Evolutionary conservation across 2,888 invertebrate species (phyloP).

Genomic region (Encarsia formosa): DNA sequence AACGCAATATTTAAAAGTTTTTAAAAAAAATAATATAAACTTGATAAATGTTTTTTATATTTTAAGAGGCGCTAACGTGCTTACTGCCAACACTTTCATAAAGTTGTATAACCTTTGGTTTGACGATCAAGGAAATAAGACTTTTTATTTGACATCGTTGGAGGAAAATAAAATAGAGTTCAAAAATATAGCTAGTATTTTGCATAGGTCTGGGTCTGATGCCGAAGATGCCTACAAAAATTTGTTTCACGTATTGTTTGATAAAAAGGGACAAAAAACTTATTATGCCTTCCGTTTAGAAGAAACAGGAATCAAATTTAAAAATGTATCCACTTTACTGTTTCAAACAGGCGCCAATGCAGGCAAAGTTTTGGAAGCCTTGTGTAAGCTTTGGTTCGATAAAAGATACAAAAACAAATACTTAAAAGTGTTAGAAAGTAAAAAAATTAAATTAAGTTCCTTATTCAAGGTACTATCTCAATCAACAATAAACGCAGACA

Average conservation of each 20-base stretch:
- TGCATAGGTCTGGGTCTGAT: not conserved
- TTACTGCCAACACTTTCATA: not conserved
- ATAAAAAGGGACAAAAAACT: slow-evolving; percentile 12
- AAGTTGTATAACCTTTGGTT: not conserved
- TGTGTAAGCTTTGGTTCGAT: slow-evolving; percentile 2
- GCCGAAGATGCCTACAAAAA: not conserved
- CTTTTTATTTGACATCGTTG: not conserved
- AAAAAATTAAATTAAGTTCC: not conserved
- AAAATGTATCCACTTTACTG: no score
- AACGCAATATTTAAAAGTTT: not conserved
- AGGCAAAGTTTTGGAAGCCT: not conserved
- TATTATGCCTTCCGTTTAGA: slow-evolving; percentile 15
- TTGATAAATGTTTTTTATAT: not conserved
- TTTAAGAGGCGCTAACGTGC: not conserved
- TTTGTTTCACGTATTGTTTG: not conserved
- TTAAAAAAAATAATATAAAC: not conserved
- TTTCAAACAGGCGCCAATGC: not conserved
- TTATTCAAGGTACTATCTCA: no score
- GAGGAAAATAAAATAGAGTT: not conserved
- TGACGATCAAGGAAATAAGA: not conserved
- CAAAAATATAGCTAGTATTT: not conserved
- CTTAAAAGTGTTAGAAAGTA: not conserved
- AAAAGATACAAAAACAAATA: slow-evolving; percentile 23
- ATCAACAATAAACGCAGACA: not conserved
- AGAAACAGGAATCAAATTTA: slow-evolving; percentile 31